These are phyloP conservation scores for Sternarchorhynchus goeldii DNA, from an alignment of 2,797 vertebrate genomes.

Conservation along the genomic window DNA sequence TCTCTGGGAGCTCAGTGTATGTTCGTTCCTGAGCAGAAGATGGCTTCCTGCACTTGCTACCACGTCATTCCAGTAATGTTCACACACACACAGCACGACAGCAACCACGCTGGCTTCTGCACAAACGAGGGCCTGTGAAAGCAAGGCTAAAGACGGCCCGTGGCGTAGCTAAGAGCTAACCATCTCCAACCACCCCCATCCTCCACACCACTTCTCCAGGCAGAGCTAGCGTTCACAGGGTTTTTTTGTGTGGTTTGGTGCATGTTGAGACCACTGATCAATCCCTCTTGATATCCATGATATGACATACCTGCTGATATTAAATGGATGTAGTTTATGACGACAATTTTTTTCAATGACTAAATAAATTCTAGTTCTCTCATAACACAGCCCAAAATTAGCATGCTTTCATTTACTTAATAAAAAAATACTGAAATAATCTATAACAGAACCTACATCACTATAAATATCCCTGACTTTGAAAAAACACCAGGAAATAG, in stretches of 20 bases:
- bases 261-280: neutral
- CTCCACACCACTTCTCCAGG: too few species aligned
- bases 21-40: too few species aligned
- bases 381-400: neutral
- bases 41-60: too few species aligned
- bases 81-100: too few species aligned
- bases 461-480: slow-evolving; percentile 44
- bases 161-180: neutral
- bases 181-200: too few species aligned
- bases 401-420: neutral
- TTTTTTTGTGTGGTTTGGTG: neutral
- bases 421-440: slow-evolving; percentile 43
- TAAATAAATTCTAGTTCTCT: neutral
- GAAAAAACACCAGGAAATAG: slow-evolving; percentile 38
- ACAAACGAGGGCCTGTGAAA: too few species aligned
- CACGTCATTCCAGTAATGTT: too few species aligned
- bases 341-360: neutral
- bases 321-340: neutral
- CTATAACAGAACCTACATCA: slow-evolving; percentile 1
- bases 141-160: neutral
- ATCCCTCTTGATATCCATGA: too few species aligned
- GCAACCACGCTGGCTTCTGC: too few species aligned
- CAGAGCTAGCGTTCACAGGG: neutral
- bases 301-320: neutral
- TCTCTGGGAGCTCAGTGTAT: too few species aligned